These are phyloP conservation scores for Sparidentex hasta DNA, from an alignment of 2,797 vertebrate genomes.

Conservation along the genomic window DNA sequence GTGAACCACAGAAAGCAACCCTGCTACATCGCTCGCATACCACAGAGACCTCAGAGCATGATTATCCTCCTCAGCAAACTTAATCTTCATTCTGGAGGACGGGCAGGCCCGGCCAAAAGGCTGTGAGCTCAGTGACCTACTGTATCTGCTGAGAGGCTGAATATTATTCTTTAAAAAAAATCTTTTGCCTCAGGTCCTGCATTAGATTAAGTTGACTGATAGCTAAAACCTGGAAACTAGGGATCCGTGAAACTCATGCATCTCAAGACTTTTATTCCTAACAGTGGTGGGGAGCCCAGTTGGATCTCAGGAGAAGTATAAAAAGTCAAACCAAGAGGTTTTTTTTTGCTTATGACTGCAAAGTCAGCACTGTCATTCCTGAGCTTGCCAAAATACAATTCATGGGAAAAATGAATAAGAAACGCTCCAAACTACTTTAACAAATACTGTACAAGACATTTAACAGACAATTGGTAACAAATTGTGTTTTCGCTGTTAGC, in stretches of 20 bases:
- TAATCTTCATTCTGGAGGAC: constrained; percentile 79
- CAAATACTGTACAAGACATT: constrained; percentile 5
- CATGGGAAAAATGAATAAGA: not conserved
- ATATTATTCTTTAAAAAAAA: constrained; percentile 71
- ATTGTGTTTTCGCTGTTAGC: not conserved
- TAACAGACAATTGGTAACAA: not conserved
- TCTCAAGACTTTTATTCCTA: constrained; percentile 16
- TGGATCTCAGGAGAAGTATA: constrained; percentile 5
- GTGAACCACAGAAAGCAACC: constrained; percentile 48
- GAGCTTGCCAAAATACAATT: constrained; percentile 2
- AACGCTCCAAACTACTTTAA: not conserved
- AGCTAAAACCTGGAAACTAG: constrained; percentile 49
- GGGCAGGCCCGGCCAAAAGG: constrained; percentile 54
- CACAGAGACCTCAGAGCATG: constrained; percentile 72
- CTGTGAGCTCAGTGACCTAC: constrained; percentile 72
- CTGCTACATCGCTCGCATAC: constrained; percentile 68
- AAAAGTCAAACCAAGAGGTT: constrained; percentile 5
- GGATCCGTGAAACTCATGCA: constrained; percentile 36
- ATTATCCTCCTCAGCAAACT: constrained; percentile 77
- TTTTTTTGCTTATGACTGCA: constrained; percentile 17
- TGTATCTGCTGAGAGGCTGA: constrained; percentile 66
- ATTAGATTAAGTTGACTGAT: constrained; percentile 77
- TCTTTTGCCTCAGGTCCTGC: constrained; percentile 60
- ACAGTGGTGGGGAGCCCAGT: constrained; percentile 6
- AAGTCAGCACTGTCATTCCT: constrained; percentile 5